A percentile compares a stretch with the other conserved stretches of the same genome.
phyloP scores from a whole-genome alignment of 1,140 invertebrate genomes.

The Nixonia krombeini region DNA sequence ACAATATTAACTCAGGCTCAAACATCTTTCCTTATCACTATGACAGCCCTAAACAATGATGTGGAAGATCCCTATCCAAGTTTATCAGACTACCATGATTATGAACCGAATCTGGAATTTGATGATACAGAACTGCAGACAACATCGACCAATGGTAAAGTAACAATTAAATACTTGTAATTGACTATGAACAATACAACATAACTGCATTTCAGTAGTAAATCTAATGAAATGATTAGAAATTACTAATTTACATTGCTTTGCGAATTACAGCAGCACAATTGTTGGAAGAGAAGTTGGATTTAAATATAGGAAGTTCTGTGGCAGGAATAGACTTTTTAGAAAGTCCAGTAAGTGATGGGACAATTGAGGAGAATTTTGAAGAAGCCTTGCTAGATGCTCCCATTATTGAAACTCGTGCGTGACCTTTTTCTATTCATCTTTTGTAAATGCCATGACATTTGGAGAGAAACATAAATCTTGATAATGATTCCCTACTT shows the following conservation, averaged over 20 bases:
- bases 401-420: constrained; percentile 71
- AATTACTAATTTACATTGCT: background rate
- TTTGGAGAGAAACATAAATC: too few relatives aligned
- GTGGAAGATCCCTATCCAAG: constrained; percentile 89
- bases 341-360: constrained; percentile 86
- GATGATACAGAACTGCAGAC: constrained; percentile 91
- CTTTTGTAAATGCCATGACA: constrained; percentile 56
- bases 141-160: constrained; percentile 61
- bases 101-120: constrained; percentile 95
- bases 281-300: constrained; percentile 74
- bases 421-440: constrained; percentile 61
- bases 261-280: constrained; percentile 54
- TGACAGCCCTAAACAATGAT: constrained; percentile 69
- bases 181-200: too few relatives aligned
- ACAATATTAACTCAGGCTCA: constrained; percentile 44
- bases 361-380: constrained; percentile 93
- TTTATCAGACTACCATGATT: constrained; percentile 92
- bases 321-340: constrained; percentile 74
- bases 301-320: constrained; percentile 63
- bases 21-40: constrained; percentile 46
- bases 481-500: too few relatives aligned
- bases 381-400: constrained; percentile 88
- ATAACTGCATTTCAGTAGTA: too few relatives aligned
- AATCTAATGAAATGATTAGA: background rate
- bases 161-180: too few relatives aligned